Evolutionary conservation across 1,140 invertebrate genomes (phyloP), one percentile per base, ranked within the genome.

Genomic region (Macrocentrus cingulum): DNA sequence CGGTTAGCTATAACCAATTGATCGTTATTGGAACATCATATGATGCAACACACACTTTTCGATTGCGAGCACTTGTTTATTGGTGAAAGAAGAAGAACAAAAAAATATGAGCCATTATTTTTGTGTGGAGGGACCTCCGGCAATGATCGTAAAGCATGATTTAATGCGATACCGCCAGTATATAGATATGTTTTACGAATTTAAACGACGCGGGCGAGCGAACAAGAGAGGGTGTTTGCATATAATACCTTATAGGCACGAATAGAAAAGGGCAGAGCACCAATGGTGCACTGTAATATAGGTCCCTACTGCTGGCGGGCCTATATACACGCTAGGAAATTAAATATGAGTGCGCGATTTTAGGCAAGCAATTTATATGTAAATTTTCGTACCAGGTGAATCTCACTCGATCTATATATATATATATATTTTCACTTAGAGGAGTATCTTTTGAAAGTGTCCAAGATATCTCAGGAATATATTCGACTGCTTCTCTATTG

Each of bases 351-450:
- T n/a, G n/a, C 66, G 67, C 67, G 68, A 73, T 71, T 71, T 72
- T 71, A 68, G 67, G 61, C 46, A 61, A 59, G 63, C 71, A 72
- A 73, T 73, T 73, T 73, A 73, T 73, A 73, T 73, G 71, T 69
- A 69, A 70, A 71, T 72, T 66, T 16, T 6, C 7, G 8, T 18
- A 16, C 18, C 3, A 42, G 23, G 16, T 29, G 20, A 39, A 49
- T 15, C 18, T 46, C 25, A 23, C 18, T 60, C 41, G n/a, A 39
- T 37, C 23, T 56, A 2, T 34, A 25, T 34, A 34, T 1, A 8
- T 18, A 34, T 29, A 4, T 15, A 29, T 13, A 13, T 25, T 4
- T 11, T 36, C 50, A 37, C 36, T 52, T 22, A n/a, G n/a, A n/a
- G n/a, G n/a, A n/a, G 32, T 4, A 19, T 52, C 36, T 25, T 32